Conservation (phyloP, 53 echinoderm and acorn worm genomes). For the Paracentrotus lividus region DNA sequence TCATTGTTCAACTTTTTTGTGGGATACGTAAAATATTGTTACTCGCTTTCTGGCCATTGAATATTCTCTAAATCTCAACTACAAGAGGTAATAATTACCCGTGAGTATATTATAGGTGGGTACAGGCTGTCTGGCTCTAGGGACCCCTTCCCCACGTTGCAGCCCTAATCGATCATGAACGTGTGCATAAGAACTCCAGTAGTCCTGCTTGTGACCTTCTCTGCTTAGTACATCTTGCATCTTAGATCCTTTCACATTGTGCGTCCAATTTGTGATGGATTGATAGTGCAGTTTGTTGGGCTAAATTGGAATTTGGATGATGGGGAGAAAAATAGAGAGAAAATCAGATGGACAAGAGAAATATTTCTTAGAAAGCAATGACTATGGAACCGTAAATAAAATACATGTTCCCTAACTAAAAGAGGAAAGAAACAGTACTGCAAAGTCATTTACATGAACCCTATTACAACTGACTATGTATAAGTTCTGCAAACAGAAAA, state of each 20-base stretch:
- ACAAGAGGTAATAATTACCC: constrained; percentile 71
- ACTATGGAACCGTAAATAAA: not conserved
- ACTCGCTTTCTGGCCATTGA: no score
- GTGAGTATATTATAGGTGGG: constrained; percentile 86
- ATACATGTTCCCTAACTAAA: no score
- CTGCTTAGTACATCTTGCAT: constrained; percentile 89
- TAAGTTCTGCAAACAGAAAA: no score
- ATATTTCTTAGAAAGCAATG: not conserved
- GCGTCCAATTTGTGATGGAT: constrained; percentile 87
- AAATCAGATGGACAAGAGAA: not conserved
- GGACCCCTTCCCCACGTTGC: constrained; percentile 87
- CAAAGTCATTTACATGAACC: no score
- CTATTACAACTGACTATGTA: no score
- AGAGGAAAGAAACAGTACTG: no score
- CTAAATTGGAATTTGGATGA: constrained; percentile 70
- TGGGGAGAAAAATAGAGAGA: not conserved
- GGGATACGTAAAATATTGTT: no score
- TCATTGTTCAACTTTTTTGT: no score
- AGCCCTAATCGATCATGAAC: constrained; percentile 91
- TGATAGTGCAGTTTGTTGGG: constrained; percentile 92
- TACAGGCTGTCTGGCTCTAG: constrained; percentile 71
- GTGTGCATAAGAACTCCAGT: constrained; percentile 93
- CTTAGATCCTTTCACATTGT: constrained; percentile 88
- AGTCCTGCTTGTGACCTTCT: constrained; percentile 79
- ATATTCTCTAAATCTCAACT: no score